Evolutionary conservation across 2,797 vertebrate genomes (phyloP).

Genomic region (Helostoma temminkii): DNA sequence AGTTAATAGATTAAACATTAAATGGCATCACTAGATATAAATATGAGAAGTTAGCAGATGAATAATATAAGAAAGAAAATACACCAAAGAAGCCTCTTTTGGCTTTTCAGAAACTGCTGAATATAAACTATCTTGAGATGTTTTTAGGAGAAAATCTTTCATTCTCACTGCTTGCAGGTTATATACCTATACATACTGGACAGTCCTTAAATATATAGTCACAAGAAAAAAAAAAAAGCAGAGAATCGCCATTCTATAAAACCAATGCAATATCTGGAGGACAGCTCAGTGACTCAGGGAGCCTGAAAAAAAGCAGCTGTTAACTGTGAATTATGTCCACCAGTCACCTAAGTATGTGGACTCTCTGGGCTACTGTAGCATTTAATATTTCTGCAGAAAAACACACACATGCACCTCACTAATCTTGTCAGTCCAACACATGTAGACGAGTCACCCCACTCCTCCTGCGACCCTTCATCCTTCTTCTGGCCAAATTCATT

Average conservation of each 20-base stretch:
- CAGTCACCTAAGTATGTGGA: constrained; percentile 62
- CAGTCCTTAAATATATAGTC: background rate
- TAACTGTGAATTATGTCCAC: constrained; percentile 56
- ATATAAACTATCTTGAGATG: background rate
- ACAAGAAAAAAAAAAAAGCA: background rate
- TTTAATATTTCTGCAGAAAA: constrained; percentile 44
- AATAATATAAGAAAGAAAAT: too few relatives aligned
- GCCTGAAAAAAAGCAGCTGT: constrained; percentile 66
- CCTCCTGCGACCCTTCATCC: constrained; percentile 15
- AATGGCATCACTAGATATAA: too few relatives aligned
- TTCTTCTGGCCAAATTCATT: constrained; percentile 45
- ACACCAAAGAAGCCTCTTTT: too few relatives aligned
- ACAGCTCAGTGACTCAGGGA: constrained; percentile 40
- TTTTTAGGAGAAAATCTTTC: background rate
- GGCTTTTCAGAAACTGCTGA: background rate
- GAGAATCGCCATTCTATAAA: constrained; percentile 19
- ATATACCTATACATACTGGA: background rate
- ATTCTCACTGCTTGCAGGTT: too few relatives aligned
- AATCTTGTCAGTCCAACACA: constrained; percentile 57
- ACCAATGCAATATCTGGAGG: constrained; percentile 46
- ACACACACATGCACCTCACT: constrained; percentile 52
- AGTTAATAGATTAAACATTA: too few relatives aligned
- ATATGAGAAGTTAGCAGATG: too few relatives aligned
- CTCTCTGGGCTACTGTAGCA: constrained; percentile 51
- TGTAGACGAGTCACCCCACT: constrained; percentile 24